Evolutionary conservation across 2,797 vertebrate species (phyloP).

Genomic region (Mormyrus hasselquistii): DNA sequence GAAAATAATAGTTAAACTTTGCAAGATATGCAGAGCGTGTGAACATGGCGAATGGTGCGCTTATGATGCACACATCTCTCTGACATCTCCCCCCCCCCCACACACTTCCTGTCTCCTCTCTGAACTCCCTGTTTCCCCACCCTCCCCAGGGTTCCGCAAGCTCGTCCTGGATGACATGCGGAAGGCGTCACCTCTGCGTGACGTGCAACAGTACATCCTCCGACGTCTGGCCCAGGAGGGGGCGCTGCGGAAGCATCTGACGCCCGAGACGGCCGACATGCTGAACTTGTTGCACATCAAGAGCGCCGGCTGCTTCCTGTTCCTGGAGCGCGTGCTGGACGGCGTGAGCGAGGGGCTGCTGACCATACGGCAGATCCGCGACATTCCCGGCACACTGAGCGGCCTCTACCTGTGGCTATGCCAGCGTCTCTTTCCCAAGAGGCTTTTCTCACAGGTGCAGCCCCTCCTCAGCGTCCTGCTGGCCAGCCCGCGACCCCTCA

Average conservation of each 20-base stretch:
- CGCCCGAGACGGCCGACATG: slow-evolving; percentile 70
- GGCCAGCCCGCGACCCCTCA: slow-evolving; percentile 60
- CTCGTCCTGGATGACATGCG: slow-evolving; percentile 71
- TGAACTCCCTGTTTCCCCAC: not conserved
- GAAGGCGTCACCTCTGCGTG: slow-evolving; percentile 59
- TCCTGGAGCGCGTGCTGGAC: slow-evolving; percentile 72
- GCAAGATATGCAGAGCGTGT: not conserved
- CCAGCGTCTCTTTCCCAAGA: slow-evolving; percentile 67
- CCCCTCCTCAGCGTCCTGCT: slow-evolving; percentile 65
- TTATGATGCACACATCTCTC: not conserved
- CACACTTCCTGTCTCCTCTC: not conserved
- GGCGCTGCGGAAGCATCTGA: slow-evolving; percentile 64
- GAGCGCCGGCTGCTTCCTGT: slow-evolving; percentile 74
- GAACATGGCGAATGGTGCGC: not conserved
- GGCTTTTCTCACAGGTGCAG: slow-evolving; percentile 57
- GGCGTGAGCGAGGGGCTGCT: slow-evolving; percentile 62
- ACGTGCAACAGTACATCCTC: slow-evolving; percentile 76
- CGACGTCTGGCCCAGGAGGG: slow-evolving; percentile 64
- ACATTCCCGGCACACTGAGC: slow-evolving; percentile 74
- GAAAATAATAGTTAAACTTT: not conserved
- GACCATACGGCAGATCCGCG: slow-evolving; percentile 65
- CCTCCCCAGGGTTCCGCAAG: slow-evolving; percentile 58
- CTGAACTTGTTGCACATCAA: slow-evolving; percentile 77
- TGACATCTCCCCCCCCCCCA: too few species aligned
- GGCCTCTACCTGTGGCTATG: slow-evolving; percentile 81